Evolutionary conservation across 2,113 vertebrate genomes (phyloP).

Genomic region (Todiramphus saurophagus): DNA sequence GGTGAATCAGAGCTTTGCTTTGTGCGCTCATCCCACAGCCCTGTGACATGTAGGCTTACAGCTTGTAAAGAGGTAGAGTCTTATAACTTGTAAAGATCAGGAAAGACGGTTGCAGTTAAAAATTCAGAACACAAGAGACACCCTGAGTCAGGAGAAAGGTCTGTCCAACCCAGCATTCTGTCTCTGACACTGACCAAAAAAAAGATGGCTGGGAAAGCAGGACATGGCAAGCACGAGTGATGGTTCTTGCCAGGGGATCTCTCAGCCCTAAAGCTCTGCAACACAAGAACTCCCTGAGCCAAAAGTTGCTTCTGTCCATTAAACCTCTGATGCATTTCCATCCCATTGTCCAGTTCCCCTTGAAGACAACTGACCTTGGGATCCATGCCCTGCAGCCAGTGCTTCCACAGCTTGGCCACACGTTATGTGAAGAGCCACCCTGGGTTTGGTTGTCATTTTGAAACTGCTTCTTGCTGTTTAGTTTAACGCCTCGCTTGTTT

Average conservation of each 20-base stretch:
- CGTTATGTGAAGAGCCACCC: not conserved
- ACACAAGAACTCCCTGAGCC: not conserved
- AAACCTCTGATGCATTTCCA: not conserved
- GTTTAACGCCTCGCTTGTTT: not conserved
- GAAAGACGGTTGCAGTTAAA: not conserved
- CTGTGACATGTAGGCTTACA: too few species aligned
- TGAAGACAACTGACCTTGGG: not conserved
- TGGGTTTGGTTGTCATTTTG: not conserved
- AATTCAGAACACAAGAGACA: not conserved
- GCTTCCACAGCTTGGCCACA: not conserved
- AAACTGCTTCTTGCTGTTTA: not conserved
- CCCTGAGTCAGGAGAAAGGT: not conserved
- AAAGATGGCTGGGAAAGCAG: not conserved
- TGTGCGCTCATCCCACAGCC: not conserved
- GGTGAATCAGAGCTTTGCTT: not conserved
- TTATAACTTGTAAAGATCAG: not conserved
- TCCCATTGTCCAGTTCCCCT: accelerated
- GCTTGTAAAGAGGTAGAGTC: too few species aligned
- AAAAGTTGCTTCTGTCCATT: not conserved
- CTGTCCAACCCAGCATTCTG: not conserved
- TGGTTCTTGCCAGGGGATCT: not conserved
- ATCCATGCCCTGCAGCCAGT: not conserved
- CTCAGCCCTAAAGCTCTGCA: not conserved
- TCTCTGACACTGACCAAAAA: not conserved
- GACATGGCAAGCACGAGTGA: not conserved